These are phyloP conservation scores for Chiridota heheva DNA, from an alignment of 35 echinoderm and acorn worm genomes.

Conservation along the genomic window DNA sequence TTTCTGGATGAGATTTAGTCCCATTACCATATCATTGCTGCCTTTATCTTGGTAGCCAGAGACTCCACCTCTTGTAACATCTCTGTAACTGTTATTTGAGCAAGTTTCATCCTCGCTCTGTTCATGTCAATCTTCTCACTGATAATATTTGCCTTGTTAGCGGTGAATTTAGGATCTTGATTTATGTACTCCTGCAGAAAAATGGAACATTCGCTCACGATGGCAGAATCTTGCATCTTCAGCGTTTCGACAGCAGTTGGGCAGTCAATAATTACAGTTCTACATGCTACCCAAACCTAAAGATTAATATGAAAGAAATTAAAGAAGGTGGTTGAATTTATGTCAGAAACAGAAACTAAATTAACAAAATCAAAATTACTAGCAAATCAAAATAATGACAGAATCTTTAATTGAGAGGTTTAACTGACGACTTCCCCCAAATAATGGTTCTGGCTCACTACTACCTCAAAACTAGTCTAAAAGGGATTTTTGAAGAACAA, in stretches of 20 bases:
- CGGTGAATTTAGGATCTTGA: conserved; percentile 16
- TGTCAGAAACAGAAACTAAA: too few species aligned
- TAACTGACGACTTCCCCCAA: too few species aligned
- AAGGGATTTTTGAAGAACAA: too few species aligned
- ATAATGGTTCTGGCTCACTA: too few species aligned
- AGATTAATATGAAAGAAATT: not conserved
- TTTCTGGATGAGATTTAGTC: too few species aligned
- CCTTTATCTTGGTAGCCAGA: conserved; percentile 83
- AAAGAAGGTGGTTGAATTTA: not conserved
- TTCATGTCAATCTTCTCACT: conserved; percentile 72
- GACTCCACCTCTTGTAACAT: conserved; percentile 76
- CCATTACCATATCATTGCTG: conserved; percentile 85
- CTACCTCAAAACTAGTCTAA: too few species aligned
- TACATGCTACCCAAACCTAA: conserved; percentile 71
- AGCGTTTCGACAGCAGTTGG: conserved; percentile 47
- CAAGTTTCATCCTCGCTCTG: conserved; percentile 72
- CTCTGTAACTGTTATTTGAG: conserved; percentile 17
- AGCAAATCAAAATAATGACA: too few species aligned
- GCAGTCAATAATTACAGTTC: conserved; percentile 55
- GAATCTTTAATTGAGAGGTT: too few species aligned
- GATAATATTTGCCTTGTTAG: conserved; percentile 37
- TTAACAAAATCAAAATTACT: too few species aligned
- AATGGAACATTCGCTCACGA: conserved; percentile 25
- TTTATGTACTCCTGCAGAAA: conserved; percentile 7
- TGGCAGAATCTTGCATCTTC: conserved; percentile 56